These are phyloP conservation scores for Myocastor coypus DNA, from an alignment of 2,113 vertebrate genomes.

Conservation along the genomic window DNA sequence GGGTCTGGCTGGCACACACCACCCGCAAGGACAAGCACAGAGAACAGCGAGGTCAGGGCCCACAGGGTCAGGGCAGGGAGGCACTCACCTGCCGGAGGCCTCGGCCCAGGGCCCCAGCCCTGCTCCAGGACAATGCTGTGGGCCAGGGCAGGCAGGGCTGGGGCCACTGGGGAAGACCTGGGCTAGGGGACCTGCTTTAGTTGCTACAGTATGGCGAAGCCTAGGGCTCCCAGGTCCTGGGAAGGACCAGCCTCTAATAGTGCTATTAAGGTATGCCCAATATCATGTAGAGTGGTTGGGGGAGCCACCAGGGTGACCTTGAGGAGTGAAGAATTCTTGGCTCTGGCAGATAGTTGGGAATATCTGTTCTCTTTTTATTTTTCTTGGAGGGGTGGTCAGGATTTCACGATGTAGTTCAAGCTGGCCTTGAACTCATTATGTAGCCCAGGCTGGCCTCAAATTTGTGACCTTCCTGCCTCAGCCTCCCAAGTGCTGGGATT, in stretches of 20 bases:
- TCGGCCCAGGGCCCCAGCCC: neutral
- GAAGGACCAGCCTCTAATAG: neutral
- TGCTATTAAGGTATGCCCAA: neutral
- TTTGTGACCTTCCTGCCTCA: neutral
- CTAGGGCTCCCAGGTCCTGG: neutral
- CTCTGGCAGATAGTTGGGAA: neutral
- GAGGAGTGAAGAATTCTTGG: neutral
- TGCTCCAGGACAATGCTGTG: too few species aligned
- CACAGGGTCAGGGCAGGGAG: neutral
- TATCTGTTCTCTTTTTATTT: neutral
- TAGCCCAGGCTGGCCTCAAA: neutral
- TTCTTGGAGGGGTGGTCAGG: neutral
- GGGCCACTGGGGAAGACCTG: neutral
- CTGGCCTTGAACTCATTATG: neutral
- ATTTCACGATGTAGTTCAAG: neutral
- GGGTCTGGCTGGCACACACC: neutral
- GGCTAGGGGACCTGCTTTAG: fast-evolving
- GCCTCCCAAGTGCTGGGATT: neutral
- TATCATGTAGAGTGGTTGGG: neutral
- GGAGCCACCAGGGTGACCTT: neutral
- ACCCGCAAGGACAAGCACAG: neutral
- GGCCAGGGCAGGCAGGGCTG: neutral
- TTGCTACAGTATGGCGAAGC: neutral
- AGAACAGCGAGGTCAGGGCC: neutral
- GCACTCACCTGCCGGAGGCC: neutral